Percentiles rank a stretch among this genome's conserved stretches.
Evolutionary conservation across 2,797 vertebrate genomes (phyloP).

Genomic region (Microctenopoma stevenorrisi): DNA sequence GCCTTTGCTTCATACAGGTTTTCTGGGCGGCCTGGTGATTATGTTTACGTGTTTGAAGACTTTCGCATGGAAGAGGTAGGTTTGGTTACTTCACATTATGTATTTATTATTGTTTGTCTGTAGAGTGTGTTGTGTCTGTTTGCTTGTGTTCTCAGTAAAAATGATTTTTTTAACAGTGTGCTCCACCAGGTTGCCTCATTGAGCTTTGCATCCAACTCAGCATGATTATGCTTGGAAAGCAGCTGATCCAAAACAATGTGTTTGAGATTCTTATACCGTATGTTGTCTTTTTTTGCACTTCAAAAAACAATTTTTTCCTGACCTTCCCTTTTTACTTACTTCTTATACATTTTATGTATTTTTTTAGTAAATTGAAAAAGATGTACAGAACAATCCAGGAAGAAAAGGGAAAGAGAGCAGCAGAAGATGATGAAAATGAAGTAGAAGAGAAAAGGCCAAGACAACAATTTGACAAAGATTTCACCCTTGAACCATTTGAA

Average conservation of each 20-base stretch:
- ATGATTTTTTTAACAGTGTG: slow-evolving; percentile 84
- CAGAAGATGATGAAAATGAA: slow-evolving; percentile 67
- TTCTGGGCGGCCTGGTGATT: slow-evolving; percentile 92
- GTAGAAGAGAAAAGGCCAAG: slow-evolving; percentile 77
- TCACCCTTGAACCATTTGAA: slow-evolving; percentile 91
- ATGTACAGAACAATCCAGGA: slow-evolving; percentile 90
- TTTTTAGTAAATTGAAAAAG: slow-evolving; percentile 84
- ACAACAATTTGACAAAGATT: slow-evolving; percentile 93
- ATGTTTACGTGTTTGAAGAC: slow-evolving; percentile 93
- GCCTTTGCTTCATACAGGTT: slow-evolving; percentile 83
- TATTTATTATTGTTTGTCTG: background rate
- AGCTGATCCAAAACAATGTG: slow-evolving; percentile 97
- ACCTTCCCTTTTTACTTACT: background rate
- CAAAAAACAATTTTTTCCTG: background rate
- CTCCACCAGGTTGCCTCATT: slow-evolving; percentile 97
- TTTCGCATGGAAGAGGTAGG: slow-evolving; percentile 96
- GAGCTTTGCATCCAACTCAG: slow-evolving; percentile 98
- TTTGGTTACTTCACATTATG: slow-evolving; percentile 5
- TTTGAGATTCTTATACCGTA: slow-evolving; percentile 98
- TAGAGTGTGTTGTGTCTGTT: background rate
- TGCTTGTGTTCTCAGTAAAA: slow-evolving; percentile 9
- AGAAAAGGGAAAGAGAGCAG: slow-evolving; percentile 73
- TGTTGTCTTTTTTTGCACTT: slow-evolving; percentile 64
- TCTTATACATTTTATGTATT: background rate
- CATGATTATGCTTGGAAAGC: slow-evolving; percentile 99